Base-by-base conservation (phyloP, 2,797 vertebrate species). In the Myotis vivesi region DNA sequence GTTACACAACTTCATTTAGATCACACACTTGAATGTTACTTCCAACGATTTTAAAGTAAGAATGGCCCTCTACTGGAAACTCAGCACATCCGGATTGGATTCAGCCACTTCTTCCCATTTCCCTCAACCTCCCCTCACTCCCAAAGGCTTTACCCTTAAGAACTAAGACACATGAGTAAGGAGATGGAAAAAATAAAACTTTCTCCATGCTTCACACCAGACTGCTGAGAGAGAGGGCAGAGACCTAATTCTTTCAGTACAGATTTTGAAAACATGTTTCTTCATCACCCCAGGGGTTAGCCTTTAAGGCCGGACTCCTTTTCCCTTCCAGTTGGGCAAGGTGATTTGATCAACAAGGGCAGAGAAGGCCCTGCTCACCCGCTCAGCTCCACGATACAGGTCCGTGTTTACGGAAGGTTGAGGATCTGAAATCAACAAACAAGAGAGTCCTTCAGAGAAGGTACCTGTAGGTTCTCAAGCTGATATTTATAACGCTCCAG, bases 261-360 rank as follows among this genome's bases (percentile, higher is more conserved):
- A 62, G 64, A 96, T 80, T 71, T 23, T 95, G 81, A 87, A 95
- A 71, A 53, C 30, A 30, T 0, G 2, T 62, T 86, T 92, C 25
- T 8, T 76, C 44, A 72, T 92, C 49, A 72, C 33, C 80, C 46
- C 41, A 76, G 20, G 28, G 12, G 10, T n/a, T n/a, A n/a, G n/a
- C 2, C 36, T 82, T 90, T 84, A 77, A 87, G 33, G 13, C 55
- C 62, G 81, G 62, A 46, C 68, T 96, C 10, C 80, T 86, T 75
- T 81, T 98, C 93, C 97, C 82, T 97, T 97, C 84, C 79, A 92
- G 93, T 44, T 59, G 76, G 97, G 95, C 82, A 94, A 95, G 80
- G 96, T 97, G 69, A 98, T 49, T 92, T 98, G 96, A 64, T 92
- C 96, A 87, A 98, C 90, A 66, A 98, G 94, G 13, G 97, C 96